Percentiles rank a stretch among this genome's conserved stretches.
phyloP scores from a whole-genome alignment of 2,888 invertebrate genomes.

The Pristionchus mayeri region DNA sequence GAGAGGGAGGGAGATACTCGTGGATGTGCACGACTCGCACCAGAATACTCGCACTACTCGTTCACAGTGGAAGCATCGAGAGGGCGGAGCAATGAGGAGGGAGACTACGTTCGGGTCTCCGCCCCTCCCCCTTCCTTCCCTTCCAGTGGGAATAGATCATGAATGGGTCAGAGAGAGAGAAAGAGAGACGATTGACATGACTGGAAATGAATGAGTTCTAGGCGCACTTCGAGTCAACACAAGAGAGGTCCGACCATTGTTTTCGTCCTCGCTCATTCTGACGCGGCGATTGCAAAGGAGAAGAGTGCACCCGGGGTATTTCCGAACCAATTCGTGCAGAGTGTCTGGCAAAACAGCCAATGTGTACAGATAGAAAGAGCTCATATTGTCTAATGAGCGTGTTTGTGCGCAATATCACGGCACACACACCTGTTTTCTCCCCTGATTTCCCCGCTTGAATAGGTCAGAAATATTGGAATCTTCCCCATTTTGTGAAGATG shows the following conservation, averaged over 20 bases:
- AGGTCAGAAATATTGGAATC: too few species aligned
- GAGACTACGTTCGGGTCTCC: background rate
- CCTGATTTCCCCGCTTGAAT: too few species aligned
- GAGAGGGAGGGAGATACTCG: background rate
- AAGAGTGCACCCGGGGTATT: too few species aligned
- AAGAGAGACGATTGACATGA: background rate
- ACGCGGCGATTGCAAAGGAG: background rate
- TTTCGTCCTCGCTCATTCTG: background rate
- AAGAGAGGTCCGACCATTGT: background rate
- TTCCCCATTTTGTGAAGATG: too few species aligned
- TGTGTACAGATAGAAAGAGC: too few species aligned
- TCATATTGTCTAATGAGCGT: too few species aligned
- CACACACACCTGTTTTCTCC: background rate
- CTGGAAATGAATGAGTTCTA: constrained; percentile 13
- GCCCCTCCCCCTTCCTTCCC: background rate
- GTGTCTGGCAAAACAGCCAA: too few species aligned
- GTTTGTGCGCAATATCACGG: too few species aligned
- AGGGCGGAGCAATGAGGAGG: background rate
- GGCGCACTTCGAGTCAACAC: background rate
- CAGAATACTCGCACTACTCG: constrained; percentile 3
- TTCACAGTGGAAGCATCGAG: background rate
- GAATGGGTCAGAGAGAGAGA: constrained; percentile 18
- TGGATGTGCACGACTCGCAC: constrained; percentile 20
- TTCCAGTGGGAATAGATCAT: constrained; percentile 15
- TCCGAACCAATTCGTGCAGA: too few species aligned